Evolutionary conservation across 2,113 vertebrate species (phyloP).

Genomic region (Ictalurus punctatus): DNA sequence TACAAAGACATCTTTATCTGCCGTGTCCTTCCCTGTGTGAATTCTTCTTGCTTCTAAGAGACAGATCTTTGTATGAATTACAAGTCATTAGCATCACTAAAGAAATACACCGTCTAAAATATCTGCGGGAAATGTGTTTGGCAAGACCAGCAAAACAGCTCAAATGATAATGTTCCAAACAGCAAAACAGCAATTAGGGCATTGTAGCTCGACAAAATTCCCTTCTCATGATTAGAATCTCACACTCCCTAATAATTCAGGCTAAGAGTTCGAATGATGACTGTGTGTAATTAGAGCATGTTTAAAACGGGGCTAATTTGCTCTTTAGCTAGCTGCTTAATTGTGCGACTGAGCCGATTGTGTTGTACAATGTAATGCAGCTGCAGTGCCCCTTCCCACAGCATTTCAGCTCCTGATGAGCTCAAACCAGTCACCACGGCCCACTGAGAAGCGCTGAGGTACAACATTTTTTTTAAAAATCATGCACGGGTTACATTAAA

Average conservation of each 20-base stretch:
- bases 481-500: not conserved
- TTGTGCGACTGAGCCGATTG: slow-evolving; percentile 66
- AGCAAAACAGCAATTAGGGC: slow-evolving; percentile 29
- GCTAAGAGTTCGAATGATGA: slow-evolving; percentile 53
- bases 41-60: not conserved
- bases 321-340: slow-evolving; percentile 70
- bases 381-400: slow-evolving; percentile 66
- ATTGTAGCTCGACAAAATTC: slow-evolving; percentile 44
- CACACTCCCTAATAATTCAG: slow-evolving; percentile 12
- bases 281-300: slow-evolving; percentile 64
- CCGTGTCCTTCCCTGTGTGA: not conserved
- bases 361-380: slow-evolving; percentile 62
- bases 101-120: not conserved
- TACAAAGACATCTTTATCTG: not conserved
- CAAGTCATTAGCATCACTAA: slow-evolving; percentile 12
- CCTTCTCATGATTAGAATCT: not conserved
- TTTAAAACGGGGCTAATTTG: slow-evolving; percentile 69
- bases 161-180: slow-evolving; percentile 32
- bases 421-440: not conserved
- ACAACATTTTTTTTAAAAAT: no score
- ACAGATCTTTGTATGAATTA: not conserved
- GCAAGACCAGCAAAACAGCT: not conserved
- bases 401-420: slow-evolving; percentile 54
- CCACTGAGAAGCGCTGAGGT: not conserved
- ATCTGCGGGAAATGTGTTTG: not conserved